Evolutionary conservation across 2,797 vertebrate species (phyloP), one percentile per base, ranked within the genome.

Genomic region (Tokudaia muenninki): DNA sequence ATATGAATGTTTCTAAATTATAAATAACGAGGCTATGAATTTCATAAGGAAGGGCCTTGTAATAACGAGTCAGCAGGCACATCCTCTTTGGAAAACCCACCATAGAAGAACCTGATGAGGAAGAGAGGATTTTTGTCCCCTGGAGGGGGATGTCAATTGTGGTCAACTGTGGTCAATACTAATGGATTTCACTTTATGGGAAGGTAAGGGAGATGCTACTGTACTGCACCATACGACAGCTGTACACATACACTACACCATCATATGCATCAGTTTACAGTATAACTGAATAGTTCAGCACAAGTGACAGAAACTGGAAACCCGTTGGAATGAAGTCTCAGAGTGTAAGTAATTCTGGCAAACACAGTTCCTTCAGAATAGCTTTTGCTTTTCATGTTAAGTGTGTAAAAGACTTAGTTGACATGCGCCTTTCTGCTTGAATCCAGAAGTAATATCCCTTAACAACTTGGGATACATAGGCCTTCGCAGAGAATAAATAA

Each of bases 401-500:
- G 34, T 6, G 16, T 50, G 16, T 2, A 4, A 8, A 10, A 31
- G 24, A 19, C 59, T 87, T 59, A 65, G 24, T 31, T 0, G 6
- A 63, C 14, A 24, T 0, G 4, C 21, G 57, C 34, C 44, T 94
- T 77, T 94, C 52, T 63, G 74, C 77, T 96, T 96, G 87, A 89
- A 92, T 83, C 14, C n/a, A 59, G 74, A 94, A 81, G 59, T 86
- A 59, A 81, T 47, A 5, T 88, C 92, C 94, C 63, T 67, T 34
- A 94, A 65, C 57, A 74, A 90, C 17, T 92, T 61, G 37, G 29
- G 52, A 74, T 77, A 65, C 72, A 93, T 82, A 92, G 34, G 37
- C 57, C 87, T 82, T 91, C 74, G 55, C 59, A 52, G 87, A 94
- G 94, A 84, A 91, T 65, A 90, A 94, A 87, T 95, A 91, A 37